phyloP scores from a whole-genome alignment of 2,797 vertebrate species.

The Argya squamiceps region DNA sequence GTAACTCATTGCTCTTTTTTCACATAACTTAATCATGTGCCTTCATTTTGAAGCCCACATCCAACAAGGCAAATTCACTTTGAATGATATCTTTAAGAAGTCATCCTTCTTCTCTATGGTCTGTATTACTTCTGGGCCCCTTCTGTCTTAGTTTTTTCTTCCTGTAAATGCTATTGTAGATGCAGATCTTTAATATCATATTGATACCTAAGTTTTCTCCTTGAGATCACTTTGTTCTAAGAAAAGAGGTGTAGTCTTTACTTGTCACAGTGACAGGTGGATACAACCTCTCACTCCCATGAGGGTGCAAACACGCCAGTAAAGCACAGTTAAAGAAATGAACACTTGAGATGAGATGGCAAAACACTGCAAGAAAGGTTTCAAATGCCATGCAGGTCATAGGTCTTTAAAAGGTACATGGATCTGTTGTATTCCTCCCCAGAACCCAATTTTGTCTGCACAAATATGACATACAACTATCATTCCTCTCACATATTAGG shows the following conservation, averaged over 20 bases:
- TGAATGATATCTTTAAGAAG: background rate
- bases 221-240: background rate
- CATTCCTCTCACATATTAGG: background rate
- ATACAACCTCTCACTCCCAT: accelerated
- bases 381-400: background rate
- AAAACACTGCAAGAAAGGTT: background rate
- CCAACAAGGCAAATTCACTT: background rate
- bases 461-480: background rate
- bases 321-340: background rate
- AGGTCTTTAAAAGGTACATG: background rate
- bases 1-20: background rate
- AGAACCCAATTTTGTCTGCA: background rate
- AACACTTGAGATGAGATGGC: background rate
- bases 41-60: background rate
- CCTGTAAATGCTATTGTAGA: background rate
- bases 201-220: background rate
- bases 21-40: background rate
- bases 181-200: background rate
- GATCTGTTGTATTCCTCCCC: background rate
- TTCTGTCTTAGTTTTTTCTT: background rate
- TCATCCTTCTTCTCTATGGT: background rate
- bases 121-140: background rate
- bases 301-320: background rate
- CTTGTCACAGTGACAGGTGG: background rate
- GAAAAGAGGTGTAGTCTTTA: background rate